Evolutionary conservation across 2,797 vertebrate genomes (phyloP), one percentile per base, ranked within the genome.

Genomic region (Bradypus variegatus): DNA sequence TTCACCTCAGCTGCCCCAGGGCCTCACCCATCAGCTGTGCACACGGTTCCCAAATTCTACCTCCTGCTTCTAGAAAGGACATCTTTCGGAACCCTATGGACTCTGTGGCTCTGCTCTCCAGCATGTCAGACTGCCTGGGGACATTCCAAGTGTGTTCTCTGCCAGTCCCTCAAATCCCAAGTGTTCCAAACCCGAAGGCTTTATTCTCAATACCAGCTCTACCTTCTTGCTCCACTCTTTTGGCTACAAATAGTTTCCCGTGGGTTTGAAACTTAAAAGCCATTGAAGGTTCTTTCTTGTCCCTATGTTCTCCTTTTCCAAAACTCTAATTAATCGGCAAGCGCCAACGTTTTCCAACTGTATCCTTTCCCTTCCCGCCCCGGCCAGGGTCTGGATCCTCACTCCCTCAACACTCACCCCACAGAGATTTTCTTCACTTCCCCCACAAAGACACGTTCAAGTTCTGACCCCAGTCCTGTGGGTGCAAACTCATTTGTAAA

Each of bases 271-370:
- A 50, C 60, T 89, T 27, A 90, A 78, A 77, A 76, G 55, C 31
- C 2, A 53, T 12, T 23, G 38, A n/a, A 65, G 15, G n/a, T 89
- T 80, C 38, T 72, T 77, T 60, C 16, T 69, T 48, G 13, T 33
- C 25, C 88, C 70, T 55, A 16, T 85, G 84, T 84, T 81, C 21
- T 86, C 67, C 79, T 90, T 33, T 79, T 80, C 70, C 55, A 75
- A 64, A 93, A 89, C 73, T 69, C 82, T 27, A 13, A 94, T 79
- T 6, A 13, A 94, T 79, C 5, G 64, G 38, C 21, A 36, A 50
- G 25, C 29, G 60, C n/a, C 33, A 62, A 79, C 75, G 55, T 88
- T 87, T 79, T 53, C 25, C 33, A 13, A 23, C 33, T 10, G 3
- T 33, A 1, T 11, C 21, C 33, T 53, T 86, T 72, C 41, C 58